These are phyloP conservation scores for Porites rus DNA, from an alignment of 92 coral and sea anemone species.

Conservation along the genomic window DNA sequence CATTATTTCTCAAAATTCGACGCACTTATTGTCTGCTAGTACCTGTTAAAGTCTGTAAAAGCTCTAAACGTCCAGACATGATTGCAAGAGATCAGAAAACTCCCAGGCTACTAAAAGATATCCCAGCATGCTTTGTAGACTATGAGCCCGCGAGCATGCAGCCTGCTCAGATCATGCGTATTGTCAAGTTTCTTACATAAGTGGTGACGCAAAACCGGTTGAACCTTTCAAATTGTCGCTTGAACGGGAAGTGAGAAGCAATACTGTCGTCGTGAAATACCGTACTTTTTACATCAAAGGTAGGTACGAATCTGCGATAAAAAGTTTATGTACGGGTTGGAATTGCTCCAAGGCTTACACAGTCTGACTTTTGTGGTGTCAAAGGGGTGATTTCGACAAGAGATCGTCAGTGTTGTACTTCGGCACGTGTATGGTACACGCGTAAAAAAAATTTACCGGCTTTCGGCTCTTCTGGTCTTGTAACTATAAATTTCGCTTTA, in stretches of 20 bases:
- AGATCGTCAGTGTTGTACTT: neutral
- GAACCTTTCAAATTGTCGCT: slow-evolving; percentile 54
- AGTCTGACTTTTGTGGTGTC: neutral
- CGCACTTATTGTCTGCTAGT: neutral
- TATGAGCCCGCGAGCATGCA: slow-evolving; percentile 21
- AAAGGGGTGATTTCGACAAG: neutral
- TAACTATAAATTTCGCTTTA: neutral
- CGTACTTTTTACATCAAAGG: neutral
- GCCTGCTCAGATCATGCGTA: neutral
- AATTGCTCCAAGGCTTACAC: neutral
- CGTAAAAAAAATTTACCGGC: slow-evolving; percentile 38
- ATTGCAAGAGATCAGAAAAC: slow-evolving; percentile 1
- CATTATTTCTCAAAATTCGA: too few species aligned
- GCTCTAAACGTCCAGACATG: slow-evolving; percentile 68
- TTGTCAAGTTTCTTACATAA: slow-evolving; percentile 36
- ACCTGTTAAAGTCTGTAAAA: slow-evolving; percentile 47
- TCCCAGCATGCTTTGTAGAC: slow-evolving; percentile 11
- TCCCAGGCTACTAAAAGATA: slow-evolving; percentile 12
- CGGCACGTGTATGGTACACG: slow-evolving; percentile 4
- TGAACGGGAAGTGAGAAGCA: slow-evolving; percentile 22
- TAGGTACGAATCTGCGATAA: slow-evolving; percentile 16
- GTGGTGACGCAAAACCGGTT: slow-evolving; percentile 43
- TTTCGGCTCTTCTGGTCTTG: slow-evolving; percentile 10
- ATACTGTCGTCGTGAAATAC: neutral
- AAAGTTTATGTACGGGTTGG: too few species aligned